phyloP scores from a whole-genome alignment of 2,797 vertebrate genomes.

The Chlorospingus semifuscus region DNA sequence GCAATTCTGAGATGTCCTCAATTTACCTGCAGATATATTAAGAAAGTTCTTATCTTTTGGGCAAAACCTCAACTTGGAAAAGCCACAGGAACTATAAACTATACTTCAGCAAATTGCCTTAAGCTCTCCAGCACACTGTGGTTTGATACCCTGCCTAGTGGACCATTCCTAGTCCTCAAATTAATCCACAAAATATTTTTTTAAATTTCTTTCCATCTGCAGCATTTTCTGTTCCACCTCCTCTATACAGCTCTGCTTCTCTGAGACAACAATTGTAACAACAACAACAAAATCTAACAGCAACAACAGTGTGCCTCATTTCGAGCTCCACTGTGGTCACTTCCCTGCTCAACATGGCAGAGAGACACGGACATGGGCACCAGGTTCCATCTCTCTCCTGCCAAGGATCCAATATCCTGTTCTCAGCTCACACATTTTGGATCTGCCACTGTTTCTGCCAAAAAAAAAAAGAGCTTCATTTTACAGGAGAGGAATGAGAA shows the following conservation, averaged over 20 bases:
- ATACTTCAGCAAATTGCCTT: slow-evolving; percentile 41
- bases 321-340: not conserved
- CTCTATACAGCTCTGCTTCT: not conserved
- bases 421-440: slow-evolving; percentile 34
- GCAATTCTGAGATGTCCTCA: slow-evolving; percentile 7
- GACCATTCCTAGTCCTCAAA: slow-evolving; percentile 20
- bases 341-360: not conserved
- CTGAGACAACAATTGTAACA: not conserved
- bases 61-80: slow-evolving; percentile 34
- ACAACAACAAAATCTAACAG: not conserved
- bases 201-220: slow-evolving; percentile 20
- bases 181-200: slow-evolving; percentile 15
- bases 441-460: slow-evolving; percentile 16
- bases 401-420: slow-evolving; percentile 17
- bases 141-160: slow-evolving; percentile 55
- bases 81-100: slow-evolving; percentile 44
- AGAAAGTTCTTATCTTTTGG: slow-evolving; percentile 53
- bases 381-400: not conserved
- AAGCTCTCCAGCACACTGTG: slow-evolving; percentile 42
- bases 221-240: slow-evolving; percentile 2
- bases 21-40: slow-evolving; percentile 36
- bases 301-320: not conserved
- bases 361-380: not conserved
- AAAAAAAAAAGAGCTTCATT: not conserved
- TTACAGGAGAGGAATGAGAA: slow-evolving; percentile 13